Conservation (phyloP, 1,140 invertebrate species). For the Zaprionus africanus region DNA sequence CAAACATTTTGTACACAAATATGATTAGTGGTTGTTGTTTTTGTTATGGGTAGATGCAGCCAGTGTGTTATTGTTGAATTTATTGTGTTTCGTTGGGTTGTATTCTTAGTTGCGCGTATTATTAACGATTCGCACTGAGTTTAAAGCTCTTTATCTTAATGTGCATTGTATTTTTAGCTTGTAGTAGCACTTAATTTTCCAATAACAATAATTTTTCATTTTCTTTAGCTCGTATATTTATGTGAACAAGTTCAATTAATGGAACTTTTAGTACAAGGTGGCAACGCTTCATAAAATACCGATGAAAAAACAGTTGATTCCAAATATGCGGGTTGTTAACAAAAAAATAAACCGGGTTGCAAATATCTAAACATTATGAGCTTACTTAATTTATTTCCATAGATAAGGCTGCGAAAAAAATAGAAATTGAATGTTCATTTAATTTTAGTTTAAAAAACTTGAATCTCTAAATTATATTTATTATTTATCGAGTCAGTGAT, state of each 20-base stretch:
- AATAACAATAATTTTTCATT: conserved; percentile 67
- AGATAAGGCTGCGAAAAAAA: neutral
- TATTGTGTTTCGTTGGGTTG: conserved; percentile 39
- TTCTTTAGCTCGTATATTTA: conserved; percentile 38
- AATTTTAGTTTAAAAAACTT: neutral
- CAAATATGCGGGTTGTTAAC: neutral
- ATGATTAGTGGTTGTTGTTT: conserved; percentile 40
- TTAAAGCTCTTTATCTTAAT: conserved; percentile 32
- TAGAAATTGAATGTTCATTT: neutral
- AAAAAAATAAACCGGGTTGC: neutral
- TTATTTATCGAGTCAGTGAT: conserved; percentile 7
- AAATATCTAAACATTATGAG: neutral
- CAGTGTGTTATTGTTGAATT: conserved; percentile 32
- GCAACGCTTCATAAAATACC: conserved; percentile 9
- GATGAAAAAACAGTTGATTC: neutral
- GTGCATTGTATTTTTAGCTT: conserved; percentile 53
- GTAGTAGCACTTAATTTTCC: conserved; percentile 53
- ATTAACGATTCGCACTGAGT: conserved; percentile 35
- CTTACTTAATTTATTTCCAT: neutral
- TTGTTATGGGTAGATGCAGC: conserved; percentile 31
- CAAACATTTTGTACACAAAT: conserved; percentile 85
- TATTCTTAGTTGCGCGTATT: conserved; percentile 29
- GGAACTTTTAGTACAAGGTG: conserved; percentile 1
- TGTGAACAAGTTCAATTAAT: conserved; percentile 17
- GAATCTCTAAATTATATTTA: neutral